Conservation (phyloP, 1,140 invertebrate species). For the Sitobion miscanthi region DNA sequence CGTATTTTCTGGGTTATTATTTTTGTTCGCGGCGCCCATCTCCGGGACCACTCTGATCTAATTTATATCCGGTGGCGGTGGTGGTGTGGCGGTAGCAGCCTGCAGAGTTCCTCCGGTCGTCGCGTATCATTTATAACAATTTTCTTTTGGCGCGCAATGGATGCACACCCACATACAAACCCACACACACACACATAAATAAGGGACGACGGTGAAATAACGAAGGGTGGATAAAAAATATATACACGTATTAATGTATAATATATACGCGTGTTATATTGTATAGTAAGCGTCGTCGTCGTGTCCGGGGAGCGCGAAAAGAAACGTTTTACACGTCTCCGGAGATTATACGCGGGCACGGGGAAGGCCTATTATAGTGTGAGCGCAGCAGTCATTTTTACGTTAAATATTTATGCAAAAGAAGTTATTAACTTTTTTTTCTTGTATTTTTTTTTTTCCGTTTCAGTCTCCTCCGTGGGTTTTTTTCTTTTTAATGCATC, state of each 20-base stretch:
- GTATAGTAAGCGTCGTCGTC: constrained; percentile 2
- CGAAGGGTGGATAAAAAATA: constrained; percentile 5
- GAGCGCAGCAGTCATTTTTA: constrained; percentile 37
- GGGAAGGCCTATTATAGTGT: constrained; percentile 44
- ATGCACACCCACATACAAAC: not conserved
- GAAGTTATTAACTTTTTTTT: constrained; percentile 52
- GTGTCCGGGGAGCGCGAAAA: constrained; percentile 43
- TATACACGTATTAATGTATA: constrained; percentile 17
- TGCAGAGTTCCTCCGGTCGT: constrained; percentile 30
- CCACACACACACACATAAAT: not conserved
- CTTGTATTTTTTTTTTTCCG: not conserved
- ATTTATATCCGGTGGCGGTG: constrained; percentile 39
- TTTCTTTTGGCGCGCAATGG: constrained; percentile 45
- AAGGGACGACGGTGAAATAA: constrained; percentile 12
- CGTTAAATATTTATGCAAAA: constrained; percentile 53
- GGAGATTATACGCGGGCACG: constrained; percentile 46
- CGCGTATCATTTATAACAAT: constrained; percentile 56
- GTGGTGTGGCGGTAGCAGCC: not conserved
- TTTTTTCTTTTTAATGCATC: not conserved
- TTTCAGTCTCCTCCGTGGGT: not conserved
- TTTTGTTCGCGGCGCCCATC: constrained; percentile 43
- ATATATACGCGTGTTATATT: not conserved
- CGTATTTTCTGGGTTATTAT: constrained; percentile 38
- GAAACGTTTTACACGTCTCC: constrained; percentile 57
- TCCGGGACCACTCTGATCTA: constrained; percentile 37